phyloP scores from a whole-genome alignment of 2,797 vertebrate species.

The Erpetoichthys calabaricus region DNA sequence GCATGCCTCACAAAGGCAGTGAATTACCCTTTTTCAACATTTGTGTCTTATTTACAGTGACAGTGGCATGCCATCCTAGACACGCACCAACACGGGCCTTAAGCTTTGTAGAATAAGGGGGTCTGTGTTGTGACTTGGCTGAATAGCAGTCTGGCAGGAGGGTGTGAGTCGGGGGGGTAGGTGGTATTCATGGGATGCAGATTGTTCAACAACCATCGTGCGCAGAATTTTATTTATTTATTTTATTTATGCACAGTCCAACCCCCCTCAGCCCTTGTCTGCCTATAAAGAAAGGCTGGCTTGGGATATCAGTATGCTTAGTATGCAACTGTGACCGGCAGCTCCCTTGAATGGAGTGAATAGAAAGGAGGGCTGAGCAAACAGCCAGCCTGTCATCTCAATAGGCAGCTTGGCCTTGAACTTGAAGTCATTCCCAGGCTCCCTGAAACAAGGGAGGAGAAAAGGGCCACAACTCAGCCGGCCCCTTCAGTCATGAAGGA shows the following conservation, averaged over 20 bases:
- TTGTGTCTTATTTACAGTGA: constrained; percentile 54
- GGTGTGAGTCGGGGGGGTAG: constrained; percentile 15
- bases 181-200: constrained; percentile 29
- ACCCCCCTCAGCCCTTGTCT: constrained; percentile 26
- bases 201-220: constrained; percentile 46
- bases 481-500: no score
- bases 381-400: constrained; percentile 67
- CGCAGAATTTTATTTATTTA: constrained; percentile 43
- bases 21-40: constrained; percentile 35
- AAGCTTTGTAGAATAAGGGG: constrained; percentile 22
- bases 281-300: constrained; percentile 47
- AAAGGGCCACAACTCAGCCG: constrained; percentile 15
- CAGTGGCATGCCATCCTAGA: constrained; percentile 46
- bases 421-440: constrained; percentile 63
- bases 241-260: constrained; percentile 41
- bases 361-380: constrained; percentile 57
- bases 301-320: constrained; percentile 21
- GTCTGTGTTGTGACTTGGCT: constrained; percentile 25
- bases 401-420: constrained; percentile 67
- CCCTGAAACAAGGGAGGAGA: constrained; percentile 40
- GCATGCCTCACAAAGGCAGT: constrained; percentile 18
- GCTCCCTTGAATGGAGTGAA: constrained; percentile 33
- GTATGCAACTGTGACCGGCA: constrained; percentile 40
- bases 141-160: constrained; percentile 14
- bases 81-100: constrained; percentile 31